Evolutionary conservation across 2,113 vertebrate genomes (phyloP), one percentile per base, ranked within the genome.

Genomic region (Sinocyclocheilus anshuiensis): DNA sequence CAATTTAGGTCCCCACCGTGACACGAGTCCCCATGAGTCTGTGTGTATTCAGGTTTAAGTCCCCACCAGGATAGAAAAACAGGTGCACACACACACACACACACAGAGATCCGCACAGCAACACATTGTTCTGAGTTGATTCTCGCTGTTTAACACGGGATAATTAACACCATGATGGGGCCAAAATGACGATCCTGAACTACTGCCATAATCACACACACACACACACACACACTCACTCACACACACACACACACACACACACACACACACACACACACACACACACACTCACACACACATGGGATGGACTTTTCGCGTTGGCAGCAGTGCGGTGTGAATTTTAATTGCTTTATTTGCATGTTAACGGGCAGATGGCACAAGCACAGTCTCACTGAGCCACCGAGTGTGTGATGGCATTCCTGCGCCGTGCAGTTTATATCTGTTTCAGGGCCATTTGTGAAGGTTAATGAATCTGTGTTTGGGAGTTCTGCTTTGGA

Each of bases 261-360:
- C 29, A 33, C 2, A 33, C 29, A 36, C 84, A 26, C 61, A 6
- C 11, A 26, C 8, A 3, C 29, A 33, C 2, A 33, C 29, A 3
- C 29, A 33, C 29, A 33, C 29, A 33, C 29, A 3, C 29, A 33
- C 29, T 3, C 29, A 33, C 29, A 3, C 29, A 33, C 29, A 33
- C 29, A 33, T 33, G 26, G 29, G 65, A 8, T 22, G 53, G n/a
- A 84, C 91, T 12, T 50, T 12, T 50, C 12, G 3, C 12, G 3
- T 13, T 50, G 48, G 48, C 48, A 89, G 84, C 91, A 88, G 89
- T 86, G 89, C 59, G 86, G 79, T 83, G 81, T 94, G 93, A 88
- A 93, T 94, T 94, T 95, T 92, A 95, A 96, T 94, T 94, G 91
- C 85, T 92, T 94, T 91, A 95, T 95, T 96, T 96, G 91, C 94